Percentiles rank a stretch among this genome's conserved stretches.
Evolutionary conservation across 2,888 invertebrate species (phyloP).

Genomic region (Erebia palarica): DNA sequence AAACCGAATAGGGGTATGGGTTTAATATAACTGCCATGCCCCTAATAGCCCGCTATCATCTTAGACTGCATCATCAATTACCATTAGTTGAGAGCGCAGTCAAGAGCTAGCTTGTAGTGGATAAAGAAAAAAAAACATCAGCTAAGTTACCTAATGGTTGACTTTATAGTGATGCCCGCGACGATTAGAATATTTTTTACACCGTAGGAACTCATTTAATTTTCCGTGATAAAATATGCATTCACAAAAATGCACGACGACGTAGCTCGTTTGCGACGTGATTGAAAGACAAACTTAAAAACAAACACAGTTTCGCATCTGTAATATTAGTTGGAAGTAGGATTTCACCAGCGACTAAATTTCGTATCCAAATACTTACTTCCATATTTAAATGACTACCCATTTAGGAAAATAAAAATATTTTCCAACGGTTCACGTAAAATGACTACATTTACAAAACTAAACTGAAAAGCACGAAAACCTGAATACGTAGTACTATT

Average conservation of each 20-base stretch:
- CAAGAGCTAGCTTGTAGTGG: no score
- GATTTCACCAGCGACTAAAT: no score
- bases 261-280: background rate
- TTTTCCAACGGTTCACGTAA: background rate
- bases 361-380: background rate
- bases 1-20: no score
- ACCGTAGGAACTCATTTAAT: no score
- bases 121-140: no score
- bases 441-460: conserved; percentile 16
- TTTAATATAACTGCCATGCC: no score
- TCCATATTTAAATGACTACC: background rate
- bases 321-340: background rate
- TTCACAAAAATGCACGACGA: background rate
- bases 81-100: no score
- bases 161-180: no score
- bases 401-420: background rate
- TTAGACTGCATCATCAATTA: no score
- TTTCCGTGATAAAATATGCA: background rate
- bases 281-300: background rate
- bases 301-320: background rate
- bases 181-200: no score
- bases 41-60: no score
- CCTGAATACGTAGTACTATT: conserved; percentile 33
- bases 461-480: conserved; percentile 17
- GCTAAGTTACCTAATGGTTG: no score